Conservation (phyloP, 2,888 invertebrate genomes). For the Agapostemon virescens region DNA sequence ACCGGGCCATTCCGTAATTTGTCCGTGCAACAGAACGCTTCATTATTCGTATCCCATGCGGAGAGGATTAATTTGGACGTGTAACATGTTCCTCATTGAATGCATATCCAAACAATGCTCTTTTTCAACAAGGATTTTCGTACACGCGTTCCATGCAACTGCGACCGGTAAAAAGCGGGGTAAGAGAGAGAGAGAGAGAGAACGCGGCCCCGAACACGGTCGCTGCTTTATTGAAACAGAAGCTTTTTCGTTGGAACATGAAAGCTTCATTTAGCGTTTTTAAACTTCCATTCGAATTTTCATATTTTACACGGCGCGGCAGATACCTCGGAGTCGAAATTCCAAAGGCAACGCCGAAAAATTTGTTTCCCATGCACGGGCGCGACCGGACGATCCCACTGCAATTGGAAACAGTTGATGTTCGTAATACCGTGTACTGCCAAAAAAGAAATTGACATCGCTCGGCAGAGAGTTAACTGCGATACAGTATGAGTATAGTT, state of each 20-base stretch:
- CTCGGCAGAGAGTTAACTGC: not conserved
- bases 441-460: not conserved
- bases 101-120: not conserved
- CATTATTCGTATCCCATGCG: not conserved
- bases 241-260: conserved; percentile 1
- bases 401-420: not conserved
- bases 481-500: not conserved
- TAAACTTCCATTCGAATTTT: conserved; percentile 7
- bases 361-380: not conserved
- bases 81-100: conserved; percentile 4
- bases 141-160: not conserved
- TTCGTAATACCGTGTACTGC: not conserved
- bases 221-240: not conserved
- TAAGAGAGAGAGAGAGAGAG: not conserved
- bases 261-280: conserved; percentile 6
- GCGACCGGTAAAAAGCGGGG: not conserved
- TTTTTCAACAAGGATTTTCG: conserved; percentile 2
- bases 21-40: not conserved
- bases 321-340: not conserved
- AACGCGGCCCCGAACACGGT: not conserved
- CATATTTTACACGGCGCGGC: not conserved
- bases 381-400: not conserved
- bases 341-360: not conserved
- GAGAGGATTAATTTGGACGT: conserved; percentile 14
- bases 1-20: not conserved